These are phyloP conservation scores for Apis cerana DNA, from an alignment of 1,140 invertebrate species.

Conservation along the genomic window DNA sequence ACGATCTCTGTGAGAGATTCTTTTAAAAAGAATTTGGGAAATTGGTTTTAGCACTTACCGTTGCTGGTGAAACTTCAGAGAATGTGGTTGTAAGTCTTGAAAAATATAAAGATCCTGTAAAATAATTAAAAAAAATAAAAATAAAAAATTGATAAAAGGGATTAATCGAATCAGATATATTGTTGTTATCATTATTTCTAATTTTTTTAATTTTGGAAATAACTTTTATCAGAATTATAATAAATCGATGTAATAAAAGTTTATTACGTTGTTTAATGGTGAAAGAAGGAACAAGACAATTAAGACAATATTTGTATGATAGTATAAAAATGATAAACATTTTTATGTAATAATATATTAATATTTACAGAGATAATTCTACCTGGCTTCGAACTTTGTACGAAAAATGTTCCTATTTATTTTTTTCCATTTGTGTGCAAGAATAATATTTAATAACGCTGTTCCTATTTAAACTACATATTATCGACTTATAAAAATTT, in stretches of 20 bases:
- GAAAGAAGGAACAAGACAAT: too few species aligned
- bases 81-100: background rate
- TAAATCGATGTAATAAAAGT: background rate
- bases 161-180: background rate
- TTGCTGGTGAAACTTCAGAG: background rate
- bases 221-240: background rate
- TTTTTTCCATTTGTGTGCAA: background rate
- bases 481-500: too few species aligned
- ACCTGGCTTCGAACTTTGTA: background rate
- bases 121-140: background rate
- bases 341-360: background rate
- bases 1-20: background rate
- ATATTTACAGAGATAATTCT: background rate
- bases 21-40: background rate
- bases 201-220: background rate
- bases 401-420: slow-evolving; percentile 40
- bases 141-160: background rate
- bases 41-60: background rate
- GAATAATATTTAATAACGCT: slow-evolving; percentile 27
- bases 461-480: slow-evolving; percentile 24
- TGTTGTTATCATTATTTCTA: background rate
- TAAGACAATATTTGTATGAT: too few species aligned
- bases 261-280: too few species aligned
- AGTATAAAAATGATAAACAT: background rate
- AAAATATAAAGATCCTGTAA: background rate